Conservation (phyloP, 2,113 vertebrate species). For the Thermophis baileyi region DNA sequence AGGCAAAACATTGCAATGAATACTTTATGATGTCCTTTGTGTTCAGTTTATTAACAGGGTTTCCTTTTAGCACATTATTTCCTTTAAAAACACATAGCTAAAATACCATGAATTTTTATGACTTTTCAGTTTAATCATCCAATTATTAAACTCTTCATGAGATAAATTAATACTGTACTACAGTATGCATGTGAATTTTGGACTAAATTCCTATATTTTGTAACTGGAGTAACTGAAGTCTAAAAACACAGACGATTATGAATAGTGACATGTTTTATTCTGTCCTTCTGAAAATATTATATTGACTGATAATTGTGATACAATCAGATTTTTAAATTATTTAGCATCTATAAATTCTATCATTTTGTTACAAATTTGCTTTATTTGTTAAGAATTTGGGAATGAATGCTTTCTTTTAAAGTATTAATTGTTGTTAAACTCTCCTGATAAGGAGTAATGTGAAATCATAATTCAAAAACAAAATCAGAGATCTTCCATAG, state of each 20-base stretch:
- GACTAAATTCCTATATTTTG: background rate
- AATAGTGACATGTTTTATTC: background rate
- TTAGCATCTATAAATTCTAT: background rate
- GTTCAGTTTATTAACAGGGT: background rate
- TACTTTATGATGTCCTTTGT: slow-evolving; percentile 26
- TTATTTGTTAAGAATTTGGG: background rate
- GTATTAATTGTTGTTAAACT: background rate
- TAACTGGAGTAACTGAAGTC: background rate
- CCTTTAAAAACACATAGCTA: slow-evolving; percentile 39
- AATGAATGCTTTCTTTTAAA: background rate
- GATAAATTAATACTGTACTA: background rate
- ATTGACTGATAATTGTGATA: background rate
- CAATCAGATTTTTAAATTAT: background rate
- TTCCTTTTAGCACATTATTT: slow-evolving; percentile 29
- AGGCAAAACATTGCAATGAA: background rate
- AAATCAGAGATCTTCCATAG: background rate
- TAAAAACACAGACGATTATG: slow-evolving; percentile 10
- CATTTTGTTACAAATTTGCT: background rate
- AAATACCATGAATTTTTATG: slow-evolving; percentile 43
- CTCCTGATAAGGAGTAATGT: background rate
- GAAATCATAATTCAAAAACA: background rate
- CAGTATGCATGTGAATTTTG: background rate
- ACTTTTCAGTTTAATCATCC: background rate
- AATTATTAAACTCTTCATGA: background rate
- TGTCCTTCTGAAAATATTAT: background rate